A percentile compares a stretch with the other conserved stretches of the same genome.
Conservation (phyloP, 2,888 invertebrate genomes). For the Phasia obesa region DNA sequence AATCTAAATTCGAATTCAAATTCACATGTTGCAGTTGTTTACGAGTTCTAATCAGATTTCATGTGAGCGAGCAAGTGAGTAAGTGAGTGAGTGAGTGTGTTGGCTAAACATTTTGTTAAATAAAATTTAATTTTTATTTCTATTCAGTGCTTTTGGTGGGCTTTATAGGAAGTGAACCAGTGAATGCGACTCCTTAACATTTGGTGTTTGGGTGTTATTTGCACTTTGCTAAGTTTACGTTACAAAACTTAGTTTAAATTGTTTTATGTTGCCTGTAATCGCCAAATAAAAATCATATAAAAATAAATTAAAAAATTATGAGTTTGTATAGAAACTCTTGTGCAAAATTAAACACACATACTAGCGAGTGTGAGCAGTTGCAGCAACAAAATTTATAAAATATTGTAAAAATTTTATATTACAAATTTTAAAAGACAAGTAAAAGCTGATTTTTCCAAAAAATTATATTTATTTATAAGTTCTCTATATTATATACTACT, state of each 20-base stretch:
- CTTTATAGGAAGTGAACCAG: constrained; percentile 13
- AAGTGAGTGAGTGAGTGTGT: constrained; percentile 16
- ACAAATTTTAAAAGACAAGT: no score
- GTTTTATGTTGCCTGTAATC: constrained; percentile 75
- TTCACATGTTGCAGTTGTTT: constrained; percentile 59
- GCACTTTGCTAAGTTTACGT: constrained; percentile 62
- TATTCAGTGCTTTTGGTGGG: constrained; percentile 28
- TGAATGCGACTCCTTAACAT: constrained; percentile 5
- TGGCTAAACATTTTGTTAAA: constrained; percentile 43
- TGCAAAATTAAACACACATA: neutral
- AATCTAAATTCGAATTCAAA: constrained; percentile 45
- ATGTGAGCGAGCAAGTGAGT: constrained; percentile 42
- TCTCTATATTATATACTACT: no score
- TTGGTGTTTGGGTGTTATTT: constrained; percentile 22
- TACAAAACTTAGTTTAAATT: constrained; percentile 62
- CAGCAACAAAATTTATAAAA: neutral
- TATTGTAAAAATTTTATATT: constrained; percentile 5
- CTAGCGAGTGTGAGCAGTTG: neutral
- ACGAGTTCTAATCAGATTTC: constrained; percentile 72
- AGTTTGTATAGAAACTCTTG: constrained; percentile 37
- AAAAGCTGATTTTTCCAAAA: no score
- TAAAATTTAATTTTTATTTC: constrained; percentile 24
- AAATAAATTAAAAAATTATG: constrained; percentile 80
- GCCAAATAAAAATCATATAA: constrained; percentile 80
- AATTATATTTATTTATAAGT: no score